phyloP scores from a whole-genome alignment of 2,797 vertebrate genomes.

The Chaunax sp. region DNA sequence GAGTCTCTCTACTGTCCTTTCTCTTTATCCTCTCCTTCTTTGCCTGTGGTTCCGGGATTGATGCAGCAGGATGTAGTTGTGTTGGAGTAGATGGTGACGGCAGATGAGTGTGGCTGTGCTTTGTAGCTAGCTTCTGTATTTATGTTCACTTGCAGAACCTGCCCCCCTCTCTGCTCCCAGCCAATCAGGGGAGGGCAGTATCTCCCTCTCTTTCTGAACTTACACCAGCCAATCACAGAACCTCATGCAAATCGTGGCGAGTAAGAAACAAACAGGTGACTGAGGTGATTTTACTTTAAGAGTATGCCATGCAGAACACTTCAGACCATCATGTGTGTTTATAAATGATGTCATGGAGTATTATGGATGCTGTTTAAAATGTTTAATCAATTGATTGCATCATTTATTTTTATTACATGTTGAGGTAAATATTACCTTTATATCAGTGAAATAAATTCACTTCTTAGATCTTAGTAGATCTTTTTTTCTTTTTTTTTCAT shows the following conservation, averaged over 20 bases:
- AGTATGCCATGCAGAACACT: slow-evolving; percentile 8
- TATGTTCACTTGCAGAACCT: slow-evolving; percentile 67
- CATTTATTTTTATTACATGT: neutral
- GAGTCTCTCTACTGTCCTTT: neutral
- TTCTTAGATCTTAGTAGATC: too few species aligned
- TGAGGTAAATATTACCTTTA: neutral
- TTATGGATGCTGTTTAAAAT: too few species aligned
- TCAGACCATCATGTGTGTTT: neutral
- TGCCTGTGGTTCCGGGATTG: neutral
- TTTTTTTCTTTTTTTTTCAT: too few species aligned
- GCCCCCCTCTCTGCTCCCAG: slow-evolving; percentile 45
- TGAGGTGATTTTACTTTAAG: neutral
- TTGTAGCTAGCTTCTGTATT: slow-evolving; percentile 52
- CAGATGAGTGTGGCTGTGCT: slow-evolving; percentile 21
- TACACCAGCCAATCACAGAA: slow-evolving; percentile 59
- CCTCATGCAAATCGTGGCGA: slow-evolving; percentile 46
- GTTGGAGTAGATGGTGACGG: slow-evolving; percentile 3
- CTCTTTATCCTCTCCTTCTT: neutral
- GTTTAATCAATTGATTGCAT: too few species aligned
- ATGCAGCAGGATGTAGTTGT: slow-evolving; percentile 26
- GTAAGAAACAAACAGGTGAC: slow-evolving; percentile 10
- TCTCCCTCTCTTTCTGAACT: slow-evolving; percentile 35
- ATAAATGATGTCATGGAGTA: too few species aligned
- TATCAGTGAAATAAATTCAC: neutral
- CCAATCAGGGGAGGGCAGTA: slow-evolving; percentile 68